These are phyloP conservation scores for Pungitius pungitius DNA, from an alignment of 2,113 vertebrate species.

Conservation along the genomic window DNA sequence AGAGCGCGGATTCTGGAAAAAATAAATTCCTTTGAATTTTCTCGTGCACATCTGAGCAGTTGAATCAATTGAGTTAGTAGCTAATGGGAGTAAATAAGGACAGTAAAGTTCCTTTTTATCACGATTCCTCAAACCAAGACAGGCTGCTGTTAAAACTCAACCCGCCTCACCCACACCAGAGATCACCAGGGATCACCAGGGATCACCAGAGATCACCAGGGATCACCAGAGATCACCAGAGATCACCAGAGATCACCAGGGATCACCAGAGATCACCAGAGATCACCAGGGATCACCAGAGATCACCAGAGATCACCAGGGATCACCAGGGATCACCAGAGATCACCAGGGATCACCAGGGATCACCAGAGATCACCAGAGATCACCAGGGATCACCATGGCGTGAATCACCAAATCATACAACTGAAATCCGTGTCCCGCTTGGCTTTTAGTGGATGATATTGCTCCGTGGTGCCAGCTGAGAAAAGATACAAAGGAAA, in stretches of 20 bases:
- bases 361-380: no score
- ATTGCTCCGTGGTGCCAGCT: conserved; percentile 35
- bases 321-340: conserved; percentile 19
- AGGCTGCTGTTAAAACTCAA: conserved; percentile 5
- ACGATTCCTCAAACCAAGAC: conserved; percentile 1
- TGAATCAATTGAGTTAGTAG: neutral
- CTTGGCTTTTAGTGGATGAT: conserved; percentile 50
- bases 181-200: conserved; percentile 9
- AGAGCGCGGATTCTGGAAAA: neutral
- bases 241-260: conserved; percentile 20
- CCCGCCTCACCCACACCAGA: conserved; percentile 1
- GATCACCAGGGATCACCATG: neutral
- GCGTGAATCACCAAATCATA: conserved; percentile 31
- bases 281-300: neutral
- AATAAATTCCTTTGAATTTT: no score
- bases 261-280: no score
- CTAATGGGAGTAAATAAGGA: conserved; percentile 3
- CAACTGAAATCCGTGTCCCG: conserved; percentile 19
- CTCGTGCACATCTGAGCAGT: neutral
- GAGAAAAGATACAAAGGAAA: conserved; percentile 48
- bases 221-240: neutral
- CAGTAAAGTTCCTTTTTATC: neutral
- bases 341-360: conserved; percentile 21
- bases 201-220: neutral
- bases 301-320: neutral